Base-by-base conservation (phyloP, 2,797 vertebrate genomes). In the Furcifer pardalis region DNA sequence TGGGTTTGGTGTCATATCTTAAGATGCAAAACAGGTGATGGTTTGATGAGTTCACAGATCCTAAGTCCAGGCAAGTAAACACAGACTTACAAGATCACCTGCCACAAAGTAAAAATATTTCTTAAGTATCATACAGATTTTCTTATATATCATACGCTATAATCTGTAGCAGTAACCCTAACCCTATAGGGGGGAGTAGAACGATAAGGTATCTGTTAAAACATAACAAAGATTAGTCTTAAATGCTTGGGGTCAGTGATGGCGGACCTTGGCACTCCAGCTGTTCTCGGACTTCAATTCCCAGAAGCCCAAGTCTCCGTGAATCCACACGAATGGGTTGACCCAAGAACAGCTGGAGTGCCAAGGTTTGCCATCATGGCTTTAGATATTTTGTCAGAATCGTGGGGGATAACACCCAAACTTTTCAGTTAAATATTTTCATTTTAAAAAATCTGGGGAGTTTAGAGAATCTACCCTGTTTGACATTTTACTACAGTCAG, bases 401-500 rank as follows among this genome's bases (percentile, higher is more conserved):
- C 77, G 32, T 72, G 0, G 8, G 56, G 1, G 63, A 74, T 81
- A 88, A 80, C 81, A 86, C 37, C 59, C 80, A 30, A 44, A 73
- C 86, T 77, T 79, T 52, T 82, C 7, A 1, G 71, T 71, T 79
- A 12, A 69, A 76, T 32, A 83, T 87, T 44, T 75, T 80, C 75
- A 46, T 66, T n/a, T n/a, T n/a, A 72, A 1, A 0, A 68, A 68
- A 68, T 59, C 79, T 79, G 23, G 23, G 42, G 60, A 74, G 74
- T 79, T 42, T 17, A 63, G 19, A 5, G 23, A 81, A 75, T 86
- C 46, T n/a, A 44, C 10, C 35, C 72, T 71, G 27, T 86, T 83
- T 84, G 84, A 77, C 42, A 88, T 91, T 79, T 59, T 91, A 62
- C 32, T 68, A 42, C 84, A 81, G 72, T 79, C 76, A 75, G n/a